These are phyloP conservation scores for Valencia hispanica DNA, from an alignment of 2,797 vertebrate species.

Conservation along the genomic window DNA sequence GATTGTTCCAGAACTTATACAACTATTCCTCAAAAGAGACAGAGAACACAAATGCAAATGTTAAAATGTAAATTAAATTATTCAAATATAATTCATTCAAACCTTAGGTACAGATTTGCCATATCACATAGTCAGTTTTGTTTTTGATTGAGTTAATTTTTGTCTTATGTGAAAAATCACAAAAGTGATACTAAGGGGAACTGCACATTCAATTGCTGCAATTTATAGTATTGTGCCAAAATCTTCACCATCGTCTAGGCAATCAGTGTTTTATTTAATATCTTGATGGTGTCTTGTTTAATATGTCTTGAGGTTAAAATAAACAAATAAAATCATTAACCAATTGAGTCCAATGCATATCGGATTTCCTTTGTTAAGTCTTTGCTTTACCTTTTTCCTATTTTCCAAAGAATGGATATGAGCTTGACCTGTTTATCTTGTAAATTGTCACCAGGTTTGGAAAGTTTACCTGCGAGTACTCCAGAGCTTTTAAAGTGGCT, in stretches of 20 bases:
- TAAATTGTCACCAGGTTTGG: not conserved
- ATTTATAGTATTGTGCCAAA: not conserved
- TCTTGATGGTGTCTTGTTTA: not conserved
- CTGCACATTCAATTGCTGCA: too few relatives aligned
- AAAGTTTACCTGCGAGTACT: not conserved
- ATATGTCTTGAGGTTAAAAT: not conserved
- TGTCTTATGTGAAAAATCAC: too few relatives aligned
- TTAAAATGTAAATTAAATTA: not conserved
- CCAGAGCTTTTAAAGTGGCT: not conserved
- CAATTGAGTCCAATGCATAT: too few relatives aligned
- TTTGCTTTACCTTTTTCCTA: not conserved
- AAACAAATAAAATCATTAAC: too few relatives aligned
- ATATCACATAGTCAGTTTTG: too few relatives aligned
- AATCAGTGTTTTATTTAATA: not conserved
- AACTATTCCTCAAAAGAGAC: too few relatives aligned
- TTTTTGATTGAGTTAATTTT: too few relatives aligned
- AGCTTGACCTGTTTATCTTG: not conserved
- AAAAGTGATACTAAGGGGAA: too few relatives aligned
- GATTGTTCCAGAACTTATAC: not conserved
- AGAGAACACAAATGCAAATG: not conserved
- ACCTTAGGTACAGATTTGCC: too few relatives aligned
- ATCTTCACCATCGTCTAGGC: not conserved
- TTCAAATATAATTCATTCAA: not conserved
- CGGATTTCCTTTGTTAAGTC: too few relatives aligned
- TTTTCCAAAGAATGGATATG: not conserved